Evolutionary conservation across 1,140 invertebrate species (phyloP).

Genomic region (Odontomachus brunneus): DNA sequence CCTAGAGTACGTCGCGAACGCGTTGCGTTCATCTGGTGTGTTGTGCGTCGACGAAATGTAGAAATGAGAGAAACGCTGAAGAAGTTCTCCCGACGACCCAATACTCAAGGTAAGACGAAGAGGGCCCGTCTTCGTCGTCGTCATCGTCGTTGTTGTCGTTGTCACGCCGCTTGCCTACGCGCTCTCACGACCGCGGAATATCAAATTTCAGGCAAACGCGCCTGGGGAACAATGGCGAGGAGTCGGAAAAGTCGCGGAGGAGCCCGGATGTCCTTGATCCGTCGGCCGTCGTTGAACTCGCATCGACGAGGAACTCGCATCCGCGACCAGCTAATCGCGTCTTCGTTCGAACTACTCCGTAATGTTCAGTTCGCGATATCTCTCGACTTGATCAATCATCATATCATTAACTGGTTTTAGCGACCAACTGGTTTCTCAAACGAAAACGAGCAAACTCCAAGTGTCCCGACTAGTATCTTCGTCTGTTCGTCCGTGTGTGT

Average conservation of each 20-base stretch:
- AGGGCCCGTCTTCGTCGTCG: no score
- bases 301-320: no score
- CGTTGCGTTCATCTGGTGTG: background rate
- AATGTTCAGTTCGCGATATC: background rate
- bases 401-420: background rate
- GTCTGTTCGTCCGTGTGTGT: background rate
- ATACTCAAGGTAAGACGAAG: conserved; percentile 81
- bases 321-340: background rate
- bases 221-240: conserved; percentile 8
- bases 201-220: conserved; percentile 19
- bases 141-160: no score
- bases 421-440: background rate
- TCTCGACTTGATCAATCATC: background rate
- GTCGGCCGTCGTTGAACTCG: background rate
- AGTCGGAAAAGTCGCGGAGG: background rate
- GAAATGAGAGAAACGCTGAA: conserved; percentile 82
- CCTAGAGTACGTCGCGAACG: background rate
- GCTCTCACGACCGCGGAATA: background rate
- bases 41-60: conserved; percentile 62
- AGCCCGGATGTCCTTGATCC: conserved; percentile 5
- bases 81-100: conserved; percentile 81
- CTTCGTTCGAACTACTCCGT: background rate
- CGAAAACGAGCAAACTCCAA: no score
- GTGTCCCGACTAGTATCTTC: no score
- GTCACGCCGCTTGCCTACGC: conserved; percentile 14